A percentile compares a stretch with the other conserved stretches of the same genome.
phyloP scores from a whole-genome alignment of 2,888 invertebrate species.

The Amorpha juglandis region DNA sequence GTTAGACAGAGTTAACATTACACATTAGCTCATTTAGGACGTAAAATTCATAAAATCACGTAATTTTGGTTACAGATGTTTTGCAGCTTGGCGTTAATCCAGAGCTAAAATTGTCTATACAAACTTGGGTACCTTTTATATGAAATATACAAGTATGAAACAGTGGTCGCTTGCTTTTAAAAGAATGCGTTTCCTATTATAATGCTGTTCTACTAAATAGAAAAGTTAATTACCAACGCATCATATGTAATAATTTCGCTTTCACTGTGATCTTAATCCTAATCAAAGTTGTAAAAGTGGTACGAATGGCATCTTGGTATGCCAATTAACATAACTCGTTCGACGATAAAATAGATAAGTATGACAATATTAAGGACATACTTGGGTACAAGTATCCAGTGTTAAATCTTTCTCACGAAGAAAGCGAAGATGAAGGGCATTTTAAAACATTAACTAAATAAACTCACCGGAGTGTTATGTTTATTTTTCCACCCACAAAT shows the following conservation, averaged over 20 bases:
- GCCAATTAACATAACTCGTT: slow-evolving; percentile 30
- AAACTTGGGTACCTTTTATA: slow-evolving; percentile 8
- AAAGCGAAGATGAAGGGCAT: slow-evolving; percentile 45
- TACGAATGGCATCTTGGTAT: slow-evolving; percentile 39
- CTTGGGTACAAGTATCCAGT: slow-evolving; percentile 41
- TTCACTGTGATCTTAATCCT: slow-evolving; percentile 54
- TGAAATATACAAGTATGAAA: neutral
- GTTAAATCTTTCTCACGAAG: slow-evolving; percentile 39
- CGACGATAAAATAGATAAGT: slow-evolving; percentile 8
- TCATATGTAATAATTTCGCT: slow-evolving; percentile 49
- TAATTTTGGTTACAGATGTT: slow-evolving; percentile 21
- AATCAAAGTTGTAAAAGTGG: slow-evolving; percentile 36
- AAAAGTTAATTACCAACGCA: slow-evolving; percentile 19
- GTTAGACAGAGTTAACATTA: neutral
- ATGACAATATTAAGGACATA: slow-evolving; percentile 31
- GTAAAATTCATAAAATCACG: slow-evolving; percentile 8
- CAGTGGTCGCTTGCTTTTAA: neutral
- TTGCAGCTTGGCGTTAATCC: slow-evolving; percentile 23
- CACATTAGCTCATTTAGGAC: slow-evolving; percentile 6
- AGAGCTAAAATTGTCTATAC: slow-evolving; percentile 17
- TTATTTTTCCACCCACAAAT: slow-evolving; percentile 71
- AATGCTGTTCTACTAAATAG: neutral
- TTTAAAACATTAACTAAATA: slow-evolving; percentile 53
- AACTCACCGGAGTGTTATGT: slow-evolving; percentile 78
- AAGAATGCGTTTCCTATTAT: neutral